These are phyloP conservation scores for Oceanites oceanicus DNA, from an alignment of 2,113 vertebrate species.

Conservation along the genomic window DNA sequence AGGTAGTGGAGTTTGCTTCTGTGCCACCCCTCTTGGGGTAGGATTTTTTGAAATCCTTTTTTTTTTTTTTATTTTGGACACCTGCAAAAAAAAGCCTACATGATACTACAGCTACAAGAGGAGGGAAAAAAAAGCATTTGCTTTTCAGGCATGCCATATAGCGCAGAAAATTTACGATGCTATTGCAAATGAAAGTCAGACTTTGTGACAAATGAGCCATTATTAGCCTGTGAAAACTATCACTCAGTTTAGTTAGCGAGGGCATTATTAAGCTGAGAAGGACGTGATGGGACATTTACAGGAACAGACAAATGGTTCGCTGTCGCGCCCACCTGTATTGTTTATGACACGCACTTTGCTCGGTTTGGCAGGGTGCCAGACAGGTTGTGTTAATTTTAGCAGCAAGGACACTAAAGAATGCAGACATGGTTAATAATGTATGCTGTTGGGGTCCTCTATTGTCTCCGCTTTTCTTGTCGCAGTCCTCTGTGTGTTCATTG, in stretches of 20 bases:
- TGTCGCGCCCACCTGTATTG: not conserved
- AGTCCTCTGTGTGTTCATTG: not conserved
- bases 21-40: not conserved
- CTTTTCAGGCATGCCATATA: not conserved
- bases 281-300: not conserved
- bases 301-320: not conserved
- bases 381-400: not conserved
- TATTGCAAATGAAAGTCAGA: not conserved
- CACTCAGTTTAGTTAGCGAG: not conserved
- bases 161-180: not conserved
- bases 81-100: not conserved
- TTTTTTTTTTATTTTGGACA: not conserved
- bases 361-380: not conserved
- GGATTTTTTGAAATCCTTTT: not conserved
- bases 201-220: constrained; percentile 12
- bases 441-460: not conserved
- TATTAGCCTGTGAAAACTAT: constrained; percentile 10
- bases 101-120: not conserved
- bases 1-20: not conserved
- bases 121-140: not conserved
- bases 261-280: not conserved
- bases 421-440: not conserved
- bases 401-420: constrained; percentile 6
- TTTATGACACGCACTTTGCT: not conserved
- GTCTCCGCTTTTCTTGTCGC: not conserved